Percentiles rank a stretch among this genome's conserved stretches.
Conservation (phyloP, 2,113 vertebrate genomes). For the Maccullochella peelii region DNA sequence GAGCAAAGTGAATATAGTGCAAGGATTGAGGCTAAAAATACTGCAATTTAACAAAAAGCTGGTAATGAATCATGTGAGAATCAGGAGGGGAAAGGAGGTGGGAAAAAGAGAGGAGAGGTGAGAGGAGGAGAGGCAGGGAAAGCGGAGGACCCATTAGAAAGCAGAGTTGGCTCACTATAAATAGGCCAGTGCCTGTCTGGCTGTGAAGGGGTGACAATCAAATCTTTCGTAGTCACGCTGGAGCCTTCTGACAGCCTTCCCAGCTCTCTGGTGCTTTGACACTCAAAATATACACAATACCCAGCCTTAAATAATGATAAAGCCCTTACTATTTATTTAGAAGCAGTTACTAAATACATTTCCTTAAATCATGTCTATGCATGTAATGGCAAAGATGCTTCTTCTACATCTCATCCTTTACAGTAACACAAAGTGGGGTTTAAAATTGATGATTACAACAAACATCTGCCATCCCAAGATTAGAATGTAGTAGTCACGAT, state of each 20-base stretch:
- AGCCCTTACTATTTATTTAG: too few relatives aligned
- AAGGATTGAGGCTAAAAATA: constrained; percentile 64
- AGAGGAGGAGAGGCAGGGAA: constrained; percentile 54
- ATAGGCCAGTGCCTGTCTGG: constrained; percentile 70
- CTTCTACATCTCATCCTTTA: neutral
- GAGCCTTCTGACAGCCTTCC: constrained; percentile 63
- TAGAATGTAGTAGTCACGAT: neutral
- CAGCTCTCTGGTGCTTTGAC: constrained; percentile 40
- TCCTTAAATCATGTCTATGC: neutral
- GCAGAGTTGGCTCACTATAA: constrained; percentile 68
- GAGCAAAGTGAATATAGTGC: constrained; percentile 16
- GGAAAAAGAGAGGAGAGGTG: constrained; percentile 49
- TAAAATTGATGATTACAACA: neutral
- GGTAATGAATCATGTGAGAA: constrained; percentile 68
- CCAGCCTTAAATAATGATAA: constrained; percentile 2
- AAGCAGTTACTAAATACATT: neutral
- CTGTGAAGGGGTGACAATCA: constrained; percentile 77
- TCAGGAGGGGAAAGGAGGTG: constrained; percentile 30
- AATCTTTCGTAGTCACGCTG: constrained; percentile 67
- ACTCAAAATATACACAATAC: constrained; percentile 46
- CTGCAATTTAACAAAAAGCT: constrained; percentile 44
- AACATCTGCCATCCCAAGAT: neutral
- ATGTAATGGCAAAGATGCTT: neutral
- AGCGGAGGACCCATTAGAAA: constrained; percentile 67
- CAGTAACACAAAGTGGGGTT: neutral